Evolutionary conservation across 1,140 invertebrate genomes (phyloP).

Genomic region (Delia radicum): DNA sequence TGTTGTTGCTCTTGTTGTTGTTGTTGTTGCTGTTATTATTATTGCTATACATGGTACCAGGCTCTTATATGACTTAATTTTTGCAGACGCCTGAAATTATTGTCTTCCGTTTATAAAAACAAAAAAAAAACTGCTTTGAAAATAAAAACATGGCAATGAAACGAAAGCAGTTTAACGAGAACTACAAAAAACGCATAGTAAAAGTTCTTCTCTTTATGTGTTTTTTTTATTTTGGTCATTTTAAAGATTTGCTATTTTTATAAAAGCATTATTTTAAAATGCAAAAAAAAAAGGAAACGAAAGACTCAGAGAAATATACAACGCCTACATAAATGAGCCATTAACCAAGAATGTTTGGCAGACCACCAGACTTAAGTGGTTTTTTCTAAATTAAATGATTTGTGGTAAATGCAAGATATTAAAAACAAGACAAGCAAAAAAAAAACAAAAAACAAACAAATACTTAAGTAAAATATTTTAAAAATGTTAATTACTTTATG

Average conservation of each 20-base stretch:
- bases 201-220: background rate
- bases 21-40: background rate
- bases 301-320: background rate
- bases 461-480: too few relatives aligned
- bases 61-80: slow-evolving; percentile 16
- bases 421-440: too few relatives aligned
- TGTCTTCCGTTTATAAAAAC: slow-evolving; percentile 15
- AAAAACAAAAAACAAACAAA: too few relatives aligned
- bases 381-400: background rate
- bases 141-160: background rate
- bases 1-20: background rate
- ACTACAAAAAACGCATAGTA: background rate
- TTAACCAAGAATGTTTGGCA: slow-evolving; percentile 1
- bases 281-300: background rate
- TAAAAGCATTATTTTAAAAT: background rate
- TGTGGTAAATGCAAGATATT: background rate
- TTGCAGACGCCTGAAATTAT: slow-evolving; percentile 13
- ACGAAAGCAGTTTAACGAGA: too few relatives aligned
- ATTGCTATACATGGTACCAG: background rate
- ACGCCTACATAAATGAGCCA: background rate
- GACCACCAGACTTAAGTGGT: background rate
- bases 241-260: background rate
- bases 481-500: too few relatives aligned
- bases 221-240: background rate
- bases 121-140: background rate